Conservation (phyloP, 2,113 vertebrate species). For the Ptychochromis oligacanthus region DNA sequence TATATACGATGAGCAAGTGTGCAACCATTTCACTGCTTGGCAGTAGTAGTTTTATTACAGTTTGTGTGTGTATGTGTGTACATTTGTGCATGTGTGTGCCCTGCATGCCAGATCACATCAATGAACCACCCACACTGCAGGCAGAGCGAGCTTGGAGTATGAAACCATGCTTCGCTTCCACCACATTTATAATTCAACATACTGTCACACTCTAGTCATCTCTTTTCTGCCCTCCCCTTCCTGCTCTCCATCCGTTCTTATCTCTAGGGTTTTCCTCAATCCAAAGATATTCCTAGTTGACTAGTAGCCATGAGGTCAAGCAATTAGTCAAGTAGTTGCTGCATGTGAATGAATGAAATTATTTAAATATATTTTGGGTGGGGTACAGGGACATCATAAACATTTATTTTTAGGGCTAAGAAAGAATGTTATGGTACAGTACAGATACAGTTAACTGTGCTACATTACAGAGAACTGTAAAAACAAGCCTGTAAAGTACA, state of each 20-base stretch:
- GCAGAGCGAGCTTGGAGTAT: conserved; percentile 32
- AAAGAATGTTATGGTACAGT: background rate
- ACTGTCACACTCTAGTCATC: conserved; percentile 50
- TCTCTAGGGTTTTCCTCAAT: conserved; percentile 11
- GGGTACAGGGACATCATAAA: no score
- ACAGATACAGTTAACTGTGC: background rate
- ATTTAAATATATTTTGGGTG: no score
- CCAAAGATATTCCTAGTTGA: background rate
- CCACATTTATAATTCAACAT: conserved; percentile 75
- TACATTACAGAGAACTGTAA: background rate
- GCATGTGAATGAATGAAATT: background rate
- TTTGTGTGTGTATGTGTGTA: background rate
- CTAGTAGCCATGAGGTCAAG: background rate
- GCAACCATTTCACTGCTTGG: conserved; percentile 15
- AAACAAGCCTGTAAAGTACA: background rate
- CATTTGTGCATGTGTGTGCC: conserved; percentile 25
- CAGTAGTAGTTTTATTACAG: conserved; percentile 37
- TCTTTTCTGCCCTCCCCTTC: conserved; percentile 4
- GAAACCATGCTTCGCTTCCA: conserved; percentile 59
- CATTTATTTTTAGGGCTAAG: background rate
- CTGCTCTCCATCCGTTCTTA: conserved; percentile 16
- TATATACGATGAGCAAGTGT: background rate
- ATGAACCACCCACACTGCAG: conserved; percentile 66
- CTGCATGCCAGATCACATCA: conserved; percentile 62
- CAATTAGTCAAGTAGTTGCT: background rate